Base-by-base conservation (phyloP, 2,888 invertebrate genomes). In the Sesia bembeciformis region DNA sequence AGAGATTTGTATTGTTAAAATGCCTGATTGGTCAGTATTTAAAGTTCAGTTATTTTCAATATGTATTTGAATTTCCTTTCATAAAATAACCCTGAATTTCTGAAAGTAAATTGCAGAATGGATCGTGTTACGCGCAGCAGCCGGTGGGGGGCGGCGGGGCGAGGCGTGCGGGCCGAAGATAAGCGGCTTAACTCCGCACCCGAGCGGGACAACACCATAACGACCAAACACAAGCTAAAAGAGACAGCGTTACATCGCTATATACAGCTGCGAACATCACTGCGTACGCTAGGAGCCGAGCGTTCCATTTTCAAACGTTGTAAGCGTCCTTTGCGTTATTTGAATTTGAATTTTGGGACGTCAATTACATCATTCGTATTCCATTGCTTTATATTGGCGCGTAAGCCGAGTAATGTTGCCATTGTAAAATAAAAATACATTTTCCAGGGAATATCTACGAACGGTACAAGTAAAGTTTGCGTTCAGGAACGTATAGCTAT, bases 181-280 rank as follows among this genome's bases (percentile, higher is more conserved):
- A 89, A 89, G 89, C 89, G 85, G 89, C 88, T 89, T 89, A 89
- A 77, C 84, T 84, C 81, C 78, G 81, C 81, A 77, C 72, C 72
- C 65, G 74, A 79, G 60, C 60, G 78, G 69, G 81, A 84, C 63
- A 63, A 60, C 63, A 60, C 43, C 55, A 81, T 70, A 57, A 61
- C n/a, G 42, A 38, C 5, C 54, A 39, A 8, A 3, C 2, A 38
- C 52, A 39, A 51, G 72, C 39, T 0, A 39, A 66, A 54, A 51
- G 78, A 75, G 84, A 84, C 39, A 53, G 67, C 61, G 63, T 66
- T 59, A 81, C 66, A 68, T 81, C 72, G 58, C 80, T 85, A 83
- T 80, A 81, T 81, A 85, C 85, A 81, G 78, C 88, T 85, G 81
- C 81, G 65, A 83, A 76, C 70, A 70, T 77, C 73, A 74, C 78